Evolutionary conservation across 2,113 vertebrate species (phyloP), one percentile per base, ranked within the genome.

Genomic region (Equus przewalskii): DNA sequence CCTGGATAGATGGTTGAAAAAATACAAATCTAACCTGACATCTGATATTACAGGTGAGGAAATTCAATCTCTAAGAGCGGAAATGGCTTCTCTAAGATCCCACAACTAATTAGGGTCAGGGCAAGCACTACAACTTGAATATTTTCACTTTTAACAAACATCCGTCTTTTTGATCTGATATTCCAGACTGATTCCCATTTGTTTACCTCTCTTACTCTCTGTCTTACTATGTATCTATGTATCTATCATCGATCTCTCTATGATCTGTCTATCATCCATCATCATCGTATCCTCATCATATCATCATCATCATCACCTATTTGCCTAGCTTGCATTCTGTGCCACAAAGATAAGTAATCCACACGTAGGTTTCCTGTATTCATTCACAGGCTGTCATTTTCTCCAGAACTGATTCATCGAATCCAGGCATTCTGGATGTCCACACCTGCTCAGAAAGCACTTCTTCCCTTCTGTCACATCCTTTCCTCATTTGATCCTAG

Each of bases 31-130:
- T 33, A 5, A 46, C 22, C 60, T 33, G 54, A 49, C 28, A 54
- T 33, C 36, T 49, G 36, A 56, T 33, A 24, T 26, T 1, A 36
- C n/a, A 73, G 56, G 58, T 14, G 82, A n/a, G 30, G 64, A 46
- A 16, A 7, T 22, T 28, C 30, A 44, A 0, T 30, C 36, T 73
- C 41, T 36, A 33, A 28, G 83, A 21, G 8, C 14, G 14, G 6
- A 70, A 36, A 14, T 11, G 62, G 4, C 41, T 70, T 7, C 1
- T n/a, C 6, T 26, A 44, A n/a, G 67, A 12, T 36, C 33, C 33
- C 6, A 11, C 0, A 33, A 41, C 3, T 33, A 12, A 41, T 14
- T 14, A 73, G 33, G 30, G 10, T 2, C 0, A 30, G 26, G 36
- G 86, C n/a, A 56, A 10, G 64, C 14, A 3, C 64, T 6, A 8